Evolutionary conservation across 1,140 invertebrate species (phyloP), one percentile per base, ranked within the genome.

Genomic region (Diabrotica virgifera): DNA sequence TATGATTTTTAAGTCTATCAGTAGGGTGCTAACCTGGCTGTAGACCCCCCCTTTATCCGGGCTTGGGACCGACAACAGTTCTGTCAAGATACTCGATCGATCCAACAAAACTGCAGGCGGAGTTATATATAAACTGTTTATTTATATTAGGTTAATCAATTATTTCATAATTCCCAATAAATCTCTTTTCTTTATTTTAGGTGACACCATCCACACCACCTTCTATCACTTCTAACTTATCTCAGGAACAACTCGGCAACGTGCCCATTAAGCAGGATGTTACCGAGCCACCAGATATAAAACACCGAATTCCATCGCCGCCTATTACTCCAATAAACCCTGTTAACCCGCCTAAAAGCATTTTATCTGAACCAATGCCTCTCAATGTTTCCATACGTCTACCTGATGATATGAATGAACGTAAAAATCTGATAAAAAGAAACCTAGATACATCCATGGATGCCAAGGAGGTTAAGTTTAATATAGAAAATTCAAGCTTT

Each of bases 361-460:
- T 61, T 13, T 14, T 64, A 5, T n/a, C 63, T 0, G 69, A 74
- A 64, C 61, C 72, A 6, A 71, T 71, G 62, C 77, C 77, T 7
- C 53, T 79, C 6, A 79, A 78, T 62, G 77, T 79, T 10, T 79
- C 77, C 5, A 78, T 79, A 56, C 69, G 75, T 14, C 63, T 79
- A 58, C 76, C 77, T 9, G 77, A 79, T 59, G 77, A 79, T 46
- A 70, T 78, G 7, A 78, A 76, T 36, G 77, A 79, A 59, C 63
- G 76, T 35, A 79, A 79, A 59, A 78, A 74, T 66, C 63, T 79
- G 14, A 79, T 79, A 40, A 78, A 78, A 63, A 58, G 72, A n/a
- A 76, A 75, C 64, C 59, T 77, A 13, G 76, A 74, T 40, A 55
- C 36, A 11, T 36, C 60, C 36, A 14, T 67, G 53, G 74, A 75